Evolutionary conservation across 2,888 invertebrate species (phyloP).

Genomic region (Biston betularia): DNA sequence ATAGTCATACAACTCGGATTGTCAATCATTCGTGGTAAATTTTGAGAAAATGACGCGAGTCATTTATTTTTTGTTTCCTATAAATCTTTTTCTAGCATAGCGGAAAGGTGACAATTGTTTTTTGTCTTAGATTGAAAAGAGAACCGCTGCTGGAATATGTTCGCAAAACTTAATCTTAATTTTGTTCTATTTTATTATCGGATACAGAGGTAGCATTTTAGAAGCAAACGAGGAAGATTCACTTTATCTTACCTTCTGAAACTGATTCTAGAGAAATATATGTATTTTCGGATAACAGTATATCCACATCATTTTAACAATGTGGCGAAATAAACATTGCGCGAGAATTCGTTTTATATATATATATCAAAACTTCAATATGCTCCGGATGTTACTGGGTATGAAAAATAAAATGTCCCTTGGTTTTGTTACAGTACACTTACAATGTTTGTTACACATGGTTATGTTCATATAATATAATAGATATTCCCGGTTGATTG

Average conservation of each 20-base stretch:
- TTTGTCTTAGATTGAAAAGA: background rate
- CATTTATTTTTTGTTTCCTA: too few species aligned
- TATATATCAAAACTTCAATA: too few species aligned
- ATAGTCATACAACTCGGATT: too few species aligned
- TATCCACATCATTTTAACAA: background rate
- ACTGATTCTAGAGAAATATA: background rate
- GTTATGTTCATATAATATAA: too few species aligned
- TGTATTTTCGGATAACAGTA: background rate
- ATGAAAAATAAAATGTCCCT: background rate
- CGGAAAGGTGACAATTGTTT: too few species aligned
- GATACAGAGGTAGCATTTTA: background rate
- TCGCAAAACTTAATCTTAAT: background rate
- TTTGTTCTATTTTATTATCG: background rate
- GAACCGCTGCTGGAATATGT: background rate
- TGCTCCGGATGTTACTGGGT: background rate
- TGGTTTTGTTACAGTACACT: background rate
- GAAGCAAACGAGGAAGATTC: conserved; percentile 7
- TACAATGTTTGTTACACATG: too few species aligned
- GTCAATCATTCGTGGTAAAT: too few species aligned
- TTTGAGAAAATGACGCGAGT: too few species aligned
- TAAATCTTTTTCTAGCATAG: too few species aligned
- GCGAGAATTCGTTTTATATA: too few species aligned
- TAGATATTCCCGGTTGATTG: background rate
- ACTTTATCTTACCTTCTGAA: background rate
- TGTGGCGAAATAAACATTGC: background rate